Evolutionary conservation across 2,797 vertebrate genomes (phyloP).

Genomic region (Percopsis omiscomaycus): DNA sequence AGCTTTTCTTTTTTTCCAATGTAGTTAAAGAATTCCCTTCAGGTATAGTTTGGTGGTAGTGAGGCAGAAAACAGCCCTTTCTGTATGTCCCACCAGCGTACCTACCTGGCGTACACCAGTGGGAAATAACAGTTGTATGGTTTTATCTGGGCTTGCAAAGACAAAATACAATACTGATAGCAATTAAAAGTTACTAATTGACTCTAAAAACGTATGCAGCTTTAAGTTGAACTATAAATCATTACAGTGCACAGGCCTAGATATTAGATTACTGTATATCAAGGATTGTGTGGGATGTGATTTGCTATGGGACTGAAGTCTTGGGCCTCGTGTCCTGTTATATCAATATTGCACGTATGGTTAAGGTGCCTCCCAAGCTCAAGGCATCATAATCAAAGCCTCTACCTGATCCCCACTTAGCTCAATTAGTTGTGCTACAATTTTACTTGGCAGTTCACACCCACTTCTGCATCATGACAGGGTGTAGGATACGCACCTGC

Average conservation of each 20-base stretch:
- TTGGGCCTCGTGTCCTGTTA: neutral
- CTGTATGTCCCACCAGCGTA: too few relatives aligned
- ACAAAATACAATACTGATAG: too few relatives aligned
- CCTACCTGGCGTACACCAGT: too few relatives aligned
- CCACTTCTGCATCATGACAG: constrained; percentile 30
- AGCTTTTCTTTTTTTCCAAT: too few relatives aligned
- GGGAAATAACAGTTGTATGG: too few relatives aligned
- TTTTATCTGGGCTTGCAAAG: too few relatives aligned
- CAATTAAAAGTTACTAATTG: too few relatives aligned
- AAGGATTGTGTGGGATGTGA: neutral
- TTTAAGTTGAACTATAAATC: neutral
- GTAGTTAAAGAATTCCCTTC: too few relatives aligned
- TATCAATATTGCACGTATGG: neutral
- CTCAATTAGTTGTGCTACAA: constrained; percentile 41
- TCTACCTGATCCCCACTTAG: constrained; percentile 26
- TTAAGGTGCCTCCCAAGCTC: constrained; percentile 23
- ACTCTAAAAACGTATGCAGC: too few relatives aligned
- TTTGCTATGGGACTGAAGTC: neutral
- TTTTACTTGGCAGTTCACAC: constrained; percentile 41
- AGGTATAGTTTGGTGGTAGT: too few relatives aligned
- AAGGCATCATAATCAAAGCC: constrained; percentile 20
- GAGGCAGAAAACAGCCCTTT: too few relatives aligned
- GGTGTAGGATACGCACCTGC: constrained; percentile 1
- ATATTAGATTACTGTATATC: too few relatives aligned
- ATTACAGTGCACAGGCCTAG: neutral